phyloP scores from a whole-genome alignment of 2,888 invertebrate species.

The Tanytarsus gracilentus region DNA sequence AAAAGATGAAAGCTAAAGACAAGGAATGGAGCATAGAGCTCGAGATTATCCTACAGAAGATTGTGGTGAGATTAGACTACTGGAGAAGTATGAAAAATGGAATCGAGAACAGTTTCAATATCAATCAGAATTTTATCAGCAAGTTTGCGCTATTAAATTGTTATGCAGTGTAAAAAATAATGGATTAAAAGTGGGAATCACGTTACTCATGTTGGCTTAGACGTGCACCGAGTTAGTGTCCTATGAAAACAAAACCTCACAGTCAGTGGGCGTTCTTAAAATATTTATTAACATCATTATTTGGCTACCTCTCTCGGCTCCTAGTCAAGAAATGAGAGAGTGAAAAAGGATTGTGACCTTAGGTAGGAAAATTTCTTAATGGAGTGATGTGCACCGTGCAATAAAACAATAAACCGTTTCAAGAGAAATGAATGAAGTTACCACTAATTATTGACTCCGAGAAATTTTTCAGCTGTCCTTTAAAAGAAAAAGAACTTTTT shows the following conservation, averaged over 20 bases:
- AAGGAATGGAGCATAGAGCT: background rate
- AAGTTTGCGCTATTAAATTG: too few species aligned
- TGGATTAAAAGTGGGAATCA: too few species aligned
- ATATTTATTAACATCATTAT: conserved; percentile 23
- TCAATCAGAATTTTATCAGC: background rate
- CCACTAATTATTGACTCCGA: conserved; percentile 1
- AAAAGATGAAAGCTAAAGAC: background rate
- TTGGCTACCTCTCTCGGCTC: conserved; percentile 14
- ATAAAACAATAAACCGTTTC: conserved; percentile 19
- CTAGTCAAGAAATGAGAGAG: too few species aligned
- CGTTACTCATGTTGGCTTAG: too few species aligned
- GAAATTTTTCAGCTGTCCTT: background rate
- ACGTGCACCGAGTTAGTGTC: too few species aligned
- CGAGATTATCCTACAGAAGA: conserved; percentile 6
- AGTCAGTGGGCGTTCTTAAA: conserved; percentile 18
- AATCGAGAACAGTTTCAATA: background rate
- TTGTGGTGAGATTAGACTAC: conserved; percentile 21
- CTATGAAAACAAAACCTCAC: conserved; percentile 24
- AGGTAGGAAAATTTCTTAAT: conserved; percentile 11
- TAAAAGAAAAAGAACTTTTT: background rate
- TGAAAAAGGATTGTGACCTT: background rate
- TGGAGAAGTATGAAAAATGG: background rate
- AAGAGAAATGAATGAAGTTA: background rate
- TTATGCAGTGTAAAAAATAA: too few species aligned
- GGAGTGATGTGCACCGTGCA: background rate